A percentile compares a stretch with the other conserved stretches of the same genome.
Conservation (phyloP, 2,797 vertebrate species). For the Melanotaenia pygmaea region DNA sequence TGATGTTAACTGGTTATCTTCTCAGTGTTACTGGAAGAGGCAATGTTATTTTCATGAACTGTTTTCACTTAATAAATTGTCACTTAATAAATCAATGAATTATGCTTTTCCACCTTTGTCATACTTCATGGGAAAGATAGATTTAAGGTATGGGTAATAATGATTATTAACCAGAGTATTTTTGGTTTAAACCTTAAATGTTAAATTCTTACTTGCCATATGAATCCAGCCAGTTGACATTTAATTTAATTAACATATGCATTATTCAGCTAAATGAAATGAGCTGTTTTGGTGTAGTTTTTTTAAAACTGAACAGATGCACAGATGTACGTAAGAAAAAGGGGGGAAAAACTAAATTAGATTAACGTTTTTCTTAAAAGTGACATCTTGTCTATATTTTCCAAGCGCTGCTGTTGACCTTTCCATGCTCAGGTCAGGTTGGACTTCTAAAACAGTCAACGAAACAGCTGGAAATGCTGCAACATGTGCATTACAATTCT, state of each 20-base stretch:
- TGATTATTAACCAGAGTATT: not conserved
- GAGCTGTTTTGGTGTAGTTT: not conserved
- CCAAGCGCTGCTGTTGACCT: slow-evolving; percentile 4
- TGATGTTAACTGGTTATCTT: slow-evolving; percentile 30
- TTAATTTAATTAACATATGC: not conserved
- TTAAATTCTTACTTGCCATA: not conserved
- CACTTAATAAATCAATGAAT: slow-evolving; percentile 25
- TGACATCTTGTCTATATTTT: slow-evolving; percentile 18
- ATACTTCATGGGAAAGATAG: slow-evolving; percentile 32
- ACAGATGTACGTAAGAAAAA: not conserved
- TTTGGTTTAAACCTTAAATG: not conserved
- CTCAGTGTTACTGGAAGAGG: slow-evolving; percentile 21
- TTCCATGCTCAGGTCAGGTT: slow-evolving; percentile 40
- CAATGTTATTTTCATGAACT: slow-evolving; percentile 24
- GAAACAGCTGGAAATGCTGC: slow-evolving; percentile 44
- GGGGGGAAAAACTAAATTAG: not conserved
- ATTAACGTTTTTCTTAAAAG: slow-evolving; percentile 5
- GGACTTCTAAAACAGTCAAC: slow-evolving; percentile 18
- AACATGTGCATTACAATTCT: slow-evolving; percentile 30
- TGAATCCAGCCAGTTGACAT: not conserved
- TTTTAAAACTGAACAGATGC: not conserved
- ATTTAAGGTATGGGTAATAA: not conserved
- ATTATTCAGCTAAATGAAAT: not conserved
- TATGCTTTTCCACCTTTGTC: slow-evolving; percentile 7
- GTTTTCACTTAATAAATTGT: slow-evolving; percentile 68